phyloP scores from a whole-genome alignment of 2,888 invertebrate species.

The Blastobasis lacticolella region DNA sequence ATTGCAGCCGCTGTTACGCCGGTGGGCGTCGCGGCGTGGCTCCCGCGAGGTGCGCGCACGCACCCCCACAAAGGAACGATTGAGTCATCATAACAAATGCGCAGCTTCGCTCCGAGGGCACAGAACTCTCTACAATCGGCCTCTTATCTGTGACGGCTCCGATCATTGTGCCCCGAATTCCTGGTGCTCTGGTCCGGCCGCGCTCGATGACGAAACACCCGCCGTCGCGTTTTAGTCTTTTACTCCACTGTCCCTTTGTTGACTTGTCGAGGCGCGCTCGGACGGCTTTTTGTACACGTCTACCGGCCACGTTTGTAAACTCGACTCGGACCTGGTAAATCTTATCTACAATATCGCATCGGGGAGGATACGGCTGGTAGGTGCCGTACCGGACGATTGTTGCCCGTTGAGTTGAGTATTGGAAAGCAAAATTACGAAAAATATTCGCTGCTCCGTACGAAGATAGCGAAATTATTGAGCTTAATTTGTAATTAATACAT shows the following conservation, averaged over 20 bases:
- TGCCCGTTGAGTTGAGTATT: too few relatives aligned
- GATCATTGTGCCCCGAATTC: constrained; percentile 63
- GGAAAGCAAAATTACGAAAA: too few relatives aligned
- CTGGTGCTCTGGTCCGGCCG: constrained; percentile 46
- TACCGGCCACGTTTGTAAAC: constrained; percentile 51
- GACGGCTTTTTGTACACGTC: constrained; percentile 58
- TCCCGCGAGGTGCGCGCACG: constrained; percentile 28
- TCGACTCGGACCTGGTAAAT: constrained; percentile 55
- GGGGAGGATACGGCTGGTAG: constrained; percentile 22
- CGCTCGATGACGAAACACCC: constrained; percentile 23
- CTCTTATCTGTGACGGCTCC: constrained; percentile 64
- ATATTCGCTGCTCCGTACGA: too few relatives aligned
- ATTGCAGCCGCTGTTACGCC: constrained; percentile 65
- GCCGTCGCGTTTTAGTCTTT: constrained; percentile 51
- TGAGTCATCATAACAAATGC: constrained; percentile 73
- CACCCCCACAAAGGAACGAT: constrained; percentile 61
- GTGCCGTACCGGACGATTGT: constrained; percentile 5
- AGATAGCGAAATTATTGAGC: too few relatives aligned
- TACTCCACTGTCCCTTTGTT: constrained; percentile 59
- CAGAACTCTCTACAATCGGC: constrained; percentile 59
- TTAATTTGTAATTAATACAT: too few relatives aligned
- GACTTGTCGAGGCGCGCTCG: constrained; percentile 60
- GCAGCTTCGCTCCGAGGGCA: constrained; percentile 44
- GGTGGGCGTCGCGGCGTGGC: constrained; percentile 38
- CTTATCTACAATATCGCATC: constrained; percentile 62